phyloP scores from a whole-genome alignment of 2,888 invertebrate species.

The Aproaerema taeniolella region DNA sequence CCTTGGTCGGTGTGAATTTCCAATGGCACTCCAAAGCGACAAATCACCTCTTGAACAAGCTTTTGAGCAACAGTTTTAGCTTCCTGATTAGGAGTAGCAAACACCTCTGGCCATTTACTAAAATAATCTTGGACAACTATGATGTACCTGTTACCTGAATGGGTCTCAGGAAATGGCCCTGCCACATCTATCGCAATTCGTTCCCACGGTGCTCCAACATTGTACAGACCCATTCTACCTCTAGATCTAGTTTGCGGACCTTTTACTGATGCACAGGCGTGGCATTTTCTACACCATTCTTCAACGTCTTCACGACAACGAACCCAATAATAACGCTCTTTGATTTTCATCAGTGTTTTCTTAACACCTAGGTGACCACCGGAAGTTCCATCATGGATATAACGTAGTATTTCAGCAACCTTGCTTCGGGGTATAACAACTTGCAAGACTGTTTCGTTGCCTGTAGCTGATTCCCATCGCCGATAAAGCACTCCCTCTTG shows the following conservation, averaged over 20 bases:
- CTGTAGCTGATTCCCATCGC: neutral
- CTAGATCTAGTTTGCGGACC: neutral
- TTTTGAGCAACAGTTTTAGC: neutral
- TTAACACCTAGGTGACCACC: constrained; percentile 9
- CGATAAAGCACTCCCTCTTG: neutral
- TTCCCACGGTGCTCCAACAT: constrained; percentile 3
- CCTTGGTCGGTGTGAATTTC: constrained; percentile 3
- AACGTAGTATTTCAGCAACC: neutral
- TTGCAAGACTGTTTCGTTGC: neutral
- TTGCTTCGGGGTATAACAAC: neutral
- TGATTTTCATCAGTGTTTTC: constrained; percentile 5
- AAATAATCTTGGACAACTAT: neutral
- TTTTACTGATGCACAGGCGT: neutral
- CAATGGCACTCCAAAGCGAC: neutral
- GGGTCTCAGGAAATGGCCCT: neutral
- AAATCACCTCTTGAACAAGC: neutral
- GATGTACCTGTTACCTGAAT: neutral
- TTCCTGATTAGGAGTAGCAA: neutral
- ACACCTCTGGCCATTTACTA: constrained; percentile 1
- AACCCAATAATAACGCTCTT: constrained; percentile 3
- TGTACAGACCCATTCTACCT: neutral
- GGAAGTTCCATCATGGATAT: constrained; percentile 4
- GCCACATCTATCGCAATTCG: constrained; percentile 2
- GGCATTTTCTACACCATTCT: constrained; percentile 11
- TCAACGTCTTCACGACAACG: constrained; percentile 7